Evolutionary conservation across 2,888 invertebrate species (phyloP).

Genomic region (Hylaea fasciaria): DNA sequence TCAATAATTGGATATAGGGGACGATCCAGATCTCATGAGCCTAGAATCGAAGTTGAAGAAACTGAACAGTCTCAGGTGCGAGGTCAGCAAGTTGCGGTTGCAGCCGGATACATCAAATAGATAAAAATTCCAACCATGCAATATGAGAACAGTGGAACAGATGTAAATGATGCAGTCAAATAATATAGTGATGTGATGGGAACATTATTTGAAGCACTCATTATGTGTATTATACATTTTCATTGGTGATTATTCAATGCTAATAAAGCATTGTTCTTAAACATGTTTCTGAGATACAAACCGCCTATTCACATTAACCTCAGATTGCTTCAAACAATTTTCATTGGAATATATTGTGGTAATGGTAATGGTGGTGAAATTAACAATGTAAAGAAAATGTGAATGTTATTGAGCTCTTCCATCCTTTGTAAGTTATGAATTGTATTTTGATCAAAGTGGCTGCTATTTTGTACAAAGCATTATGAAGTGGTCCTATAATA

Average conservation of each 20-base stretch:
- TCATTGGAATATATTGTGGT: not conserved
- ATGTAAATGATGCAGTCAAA: not conserved
- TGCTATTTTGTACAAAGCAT: slow-evolving; percentile 20
- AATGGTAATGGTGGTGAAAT: not conserved
- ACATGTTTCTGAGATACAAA: not conserved
- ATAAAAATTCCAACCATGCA: slow-evolving; percentile 6
- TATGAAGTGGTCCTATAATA: slow-evolving; percentile 2
- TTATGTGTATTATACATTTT: too few species aligned
- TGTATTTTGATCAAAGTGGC: slow-evolving; percentile 6
- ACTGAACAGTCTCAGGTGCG: not conserved
- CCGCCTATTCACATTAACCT: not conserved
- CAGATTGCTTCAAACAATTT: slow-evolving; percentile 19
- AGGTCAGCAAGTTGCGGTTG: slow-evolving; percentile 3
- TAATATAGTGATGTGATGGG: not conserved
- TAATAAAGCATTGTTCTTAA: too few species aligned
- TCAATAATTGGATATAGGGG: not conserved
- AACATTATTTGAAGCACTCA: slow-evolving; percentile 22
- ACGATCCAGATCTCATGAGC: not conserved
- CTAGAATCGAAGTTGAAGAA: slow-evolving; percentile 2
- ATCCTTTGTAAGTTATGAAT: slow-evolving; percentile 4
- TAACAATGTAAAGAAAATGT: not conserved
- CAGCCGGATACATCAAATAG: slow-evolving; percentile 2
- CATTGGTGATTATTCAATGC: too few species aligned
- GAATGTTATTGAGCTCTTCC: slow-evolving; percentile 10
- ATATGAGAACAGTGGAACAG: slow-evolving; percentile 2